These are phyloP conservation scores for Chromoteleia sp. DNA, from an alignment of 2,888 invertebrate species.

Conservation along the genomic window DNA sequence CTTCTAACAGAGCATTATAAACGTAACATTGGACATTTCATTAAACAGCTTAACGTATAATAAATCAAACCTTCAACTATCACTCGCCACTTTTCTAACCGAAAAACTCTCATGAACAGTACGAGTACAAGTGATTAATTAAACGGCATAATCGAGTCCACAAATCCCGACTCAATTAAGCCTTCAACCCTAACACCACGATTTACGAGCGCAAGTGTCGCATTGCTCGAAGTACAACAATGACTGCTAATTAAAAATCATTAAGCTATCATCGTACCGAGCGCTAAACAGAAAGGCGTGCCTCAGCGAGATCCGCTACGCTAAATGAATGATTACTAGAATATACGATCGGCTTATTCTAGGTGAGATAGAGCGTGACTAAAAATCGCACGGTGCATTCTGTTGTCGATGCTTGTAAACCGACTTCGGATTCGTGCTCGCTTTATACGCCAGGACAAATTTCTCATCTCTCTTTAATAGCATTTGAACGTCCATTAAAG, in stretches of 20 bases:
- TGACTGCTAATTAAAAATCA: conserved; percentile 55
- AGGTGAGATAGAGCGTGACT: conserved; percentile 65
- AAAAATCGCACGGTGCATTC: conserved; percentile 56
- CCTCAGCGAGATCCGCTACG: conserved; percentile 28
- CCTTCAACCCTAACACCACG: conserved; percentile 36
- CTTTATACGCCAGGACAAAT: conserved; percentile 29
- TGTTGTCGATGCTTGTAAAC: conserved; percentile 65
- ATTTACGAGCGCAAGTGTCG: conserved; percentile 44
- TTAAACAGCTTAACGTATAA: conserved; percentile 1
- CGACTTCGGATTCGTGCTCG: conserved; percentile 35
- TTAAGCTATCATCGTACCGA: conserved; percentile 48
- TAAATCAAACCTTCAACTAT: conserved; percentile 39
- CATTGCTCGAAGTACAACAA: conserved; percentile 25
- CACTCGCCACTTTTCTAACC: neutral
- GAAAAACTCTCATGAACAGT: conserved; percentile 42
- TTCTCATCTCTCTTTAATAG: conserved; percentile 46
- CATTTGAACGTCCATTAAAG: conserved; percentile 40
- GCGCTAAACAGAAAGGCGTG: conserved; percentile 53
- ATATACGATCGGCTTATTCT: conserved; percentile 56
- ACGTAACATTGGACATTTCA: neutral
- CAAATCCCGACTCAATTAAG: conserved; percentile 68
- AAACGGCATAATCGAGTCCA: conserved; percentile 27
- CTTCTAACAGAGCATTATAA: too few species aligned
- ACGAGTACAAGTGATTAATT: conserved; percentile 53
- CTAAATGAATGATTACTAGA: conserved; percentile 57